Base-by-base conservation (phyloP, 2,113 vertebrate species). In the Chaenocephalus aceratus region DNA sequence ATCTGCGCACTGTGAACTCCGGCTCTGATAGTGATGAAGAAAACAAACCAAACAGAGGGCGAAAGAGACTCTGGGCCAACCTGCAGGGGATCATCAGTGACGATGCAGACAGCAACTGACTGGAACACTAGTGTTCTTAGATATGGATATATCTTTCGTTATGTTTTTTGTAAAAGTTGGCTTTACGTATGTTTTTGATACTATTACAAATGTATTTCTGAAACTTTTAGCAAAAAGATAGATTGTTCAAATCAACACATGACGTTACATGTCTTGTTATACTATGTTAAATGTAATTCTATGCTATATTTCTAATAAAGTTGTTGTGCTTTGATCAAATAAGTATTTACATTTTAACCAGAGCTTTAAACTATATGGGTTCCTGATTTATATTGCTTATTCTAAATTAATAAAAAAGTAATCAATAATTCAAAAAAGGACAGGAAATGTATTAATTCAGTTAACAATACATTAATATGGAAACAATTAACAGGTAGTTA, bases 81-180 rank as follows among this genome's bases (percentile, higher is more conserved):
- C 93, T 97, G 74, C 90, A 80, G 3, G 96, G 96, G 14, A 91
- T 97, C 86, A 96, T 98, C 82, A 97, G 96, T 53, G 96, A 96
- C 21, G 96, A 96, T 0, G 93, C 83, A 1, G 95, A 96, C 64
- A 97, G 96, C 36, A 88, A 93, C 75, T 97, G 87, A 96, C 21
- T 1, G 2, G 5, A 5, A 10, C 18, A 6, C 4, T 15, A 56
- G 16, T 53, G 8, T 45, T n/a, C 30, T 30, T 51, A 5, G 5
- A 36, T 18, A 41, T 53, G 7, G 14, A 46, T 45, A 2, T 1
- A 6, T 53, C 23, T 62, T 30, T 23, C 0, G 36, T 41, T 7
- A 41, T 41, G 36, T 41, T 10, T 5, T 15, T 34, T 65, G 30
- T 53, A 6, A 13, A 44, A 44, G 14, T 53, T 53, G 16, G 0